Percentiles rank a stretch among this genome's conserved stretches.
Conservation (phyloP, 2,797 vertebrate genomes). For the Lithobates pipiens region DNA sequence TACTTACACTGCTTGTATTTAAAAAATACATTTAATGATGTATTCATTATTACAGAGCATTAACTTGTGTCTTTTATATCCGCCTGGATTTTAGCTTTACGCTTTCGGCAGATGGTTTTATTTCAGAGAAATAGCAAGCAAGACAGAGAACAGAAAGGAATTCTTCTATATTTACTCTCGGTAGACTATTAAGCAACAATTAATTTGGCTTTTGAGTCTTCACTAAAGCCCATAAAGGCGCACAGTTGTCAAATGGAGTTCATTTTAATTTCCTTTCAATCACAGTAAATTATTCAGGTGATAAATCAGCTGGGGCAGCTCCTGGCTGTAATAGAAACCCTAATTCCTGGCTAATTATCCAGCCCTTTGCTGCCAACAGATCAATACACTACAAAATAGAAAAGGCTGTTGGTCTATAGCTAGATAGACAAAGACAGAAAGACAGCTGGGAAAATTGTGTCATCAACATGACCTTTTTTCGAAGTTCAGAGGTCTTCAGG, state of each 20-base stretch:
- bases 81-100: neutral
- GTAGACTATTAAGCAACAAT: constrained; percentile 87
- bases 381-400: constrained; percentile 81
- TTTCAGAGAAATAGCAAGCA: constrained; percentile 32
- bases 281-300: constrained; percentile 96
- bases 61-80: too few relatives aligned
- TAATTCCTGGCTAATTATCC: constrained; percentile 92
- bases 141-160: constrained; percentile 67
- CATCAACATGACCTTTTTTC: constrained; percentile 69
- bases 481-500: constrained; percentile 69
- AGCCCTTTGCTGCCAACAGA: constrained; percentile 86
- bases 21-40: too few relatives aligned
- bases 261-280: constrained; percentile 99
- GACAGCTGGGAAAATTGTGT: constrained; percentile 73
- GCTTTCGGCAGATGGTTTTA: constrained; percentile 24
- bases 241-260: constrained; percentile 94
- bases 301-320: constrained; percentile 94
- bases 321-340: constrained; percentile 87
- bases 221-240: constrained; percentile 86
- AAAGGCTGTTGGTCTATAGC: constrained; percentile 73
- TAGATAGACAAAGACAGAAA: constrained; percentile 67
- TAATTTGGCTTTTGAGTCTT: constrained; percentile 88
- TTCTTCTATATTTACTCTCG: constrained; percentile 81
- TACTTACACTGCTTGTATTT: too few relatives aligned
- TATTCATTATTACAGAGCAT: too few relatives aligned